Percentiles rank a stretch among this genome's conserved stretches.
phyloP scores from a whole-genome alignment of 2,888 invertebrate species.

The Campoplex capitator region DNA sequence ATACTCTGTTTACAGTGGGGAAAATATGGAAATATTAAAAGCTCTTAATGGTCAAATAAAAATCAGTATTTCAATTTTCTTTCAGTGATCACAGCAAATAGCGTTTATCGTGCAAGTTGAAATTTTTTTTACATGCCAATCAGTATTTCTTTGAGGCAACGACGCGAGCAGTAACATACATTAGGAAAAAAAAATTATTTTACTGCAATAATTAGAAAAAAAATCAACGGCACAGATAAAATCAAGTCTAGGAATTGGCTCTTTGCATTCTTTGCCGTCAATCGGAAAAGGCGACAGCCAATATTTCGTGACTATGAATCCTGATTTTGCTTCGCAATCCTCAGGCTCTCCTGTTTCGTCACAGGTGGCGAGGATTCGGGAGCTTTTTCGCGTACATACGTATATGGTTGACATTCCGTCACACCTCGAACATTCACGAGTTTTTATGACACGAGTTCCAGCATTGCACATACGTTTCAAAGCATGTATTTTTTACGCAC shows the following conservation, averaged over 20 bases:
- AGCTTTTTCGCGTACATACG: conserved; percentile 1
- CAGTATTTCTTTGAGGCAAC: neutral
- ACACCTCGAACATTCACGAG: conserved; percentile 22
- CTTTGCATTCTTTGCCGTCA: conserved; percentile 9
- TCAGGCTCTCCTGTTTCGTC: neutral
- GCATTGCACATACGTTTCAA: neutral
- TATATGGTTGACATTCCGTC: conserved; percentile 13
- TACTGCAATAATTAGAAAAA: neutral
- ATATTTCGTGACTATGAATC: conserved; percentile 22
- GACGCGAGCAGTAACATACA: neutral
- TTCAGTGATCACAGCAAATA: no score
- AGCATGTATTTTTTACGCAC: neutral
- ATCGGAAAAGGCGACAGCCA: conserved; percentile 10
- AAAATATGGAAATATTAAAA: neutral
- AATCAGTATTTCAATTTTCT: neutral
- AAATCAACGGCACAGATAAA: neutral
- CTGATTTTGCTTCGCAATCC: conserved; percentile 5
- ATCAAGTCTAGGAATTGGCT: neutral
- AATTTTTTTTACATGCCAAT: neutral
- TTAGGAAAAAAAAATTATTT: neutral
- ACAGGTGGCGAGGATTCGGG: neutral
- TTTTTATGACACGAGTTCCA: neutral
- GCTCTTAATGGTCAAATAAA: neutral
- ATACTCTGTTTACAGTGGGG: neutral
- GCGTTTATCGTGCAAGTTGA: no score